Percentiles rank a stretch among this genome's conserved stretches.
phyloP scores from a whole-genome alignment of 1,140 invertebrate genomes.

The Agrilus planipennis region DNA sequence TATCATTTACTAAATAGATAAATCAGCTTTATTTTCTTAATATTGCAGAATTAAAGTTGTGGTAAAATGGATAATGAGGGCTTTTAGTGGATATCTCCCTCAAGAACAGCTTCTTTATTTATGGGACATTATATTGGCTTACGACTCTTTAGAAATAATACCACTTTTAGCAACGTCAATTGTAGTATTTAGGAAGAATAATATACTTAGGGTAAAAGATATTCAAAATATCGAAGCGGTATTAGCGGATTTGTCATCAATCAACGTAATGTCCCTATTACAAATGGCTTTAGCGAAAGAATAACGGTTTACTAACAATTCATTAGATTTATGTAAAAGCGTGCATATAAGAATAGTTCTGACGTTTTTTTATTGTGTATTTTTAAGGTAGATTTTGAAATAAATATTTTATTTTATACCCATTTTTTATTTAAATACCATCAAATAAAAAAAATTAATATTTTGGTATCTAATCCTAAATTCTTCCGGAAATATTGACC shows the following conservation, averaged over 20 bases:
- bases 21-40: too few species aligned
- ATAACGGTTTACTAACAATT: too few species aligned
- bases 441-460: too few species aligned
- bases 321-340: too few species aligned
- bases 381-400: too few species aligned
- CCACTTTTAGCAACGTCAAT: constrained; percentile 78
- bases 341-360: too few species aligned
- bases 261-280: constrained; percentile 75
- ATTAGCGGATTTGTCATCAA: constrained; percentile 78
- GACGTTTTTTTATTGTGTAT: too few species aligned
- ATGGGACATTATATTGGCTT: constrained; percentile 84
- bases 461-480: too few species aligned
- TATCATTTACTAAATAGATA: too few species aligned
- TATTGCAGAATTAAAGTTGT: constrained; percentile 72
- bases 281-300: constrained; percentile 54
- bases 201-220: constrained; percentile 79
- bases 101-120: constrained; percentile 83
- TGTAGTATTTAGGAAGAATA: constrained; percentile 83
- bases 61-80: constrained; percentile 92
- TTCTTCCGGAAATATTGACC: too few species aligned
- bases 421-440: too few species aligned
- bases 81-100: constrained; percentile 85
- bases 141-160: constrained; percentile 82
- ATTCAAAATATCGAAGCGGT: constrained; percentile 79
- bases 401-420: too few species aligned